Evolutionary conservation across 2,888 invertebrate species (phyloP).

Genomic region (Cataglyphis cursor): DNA sequence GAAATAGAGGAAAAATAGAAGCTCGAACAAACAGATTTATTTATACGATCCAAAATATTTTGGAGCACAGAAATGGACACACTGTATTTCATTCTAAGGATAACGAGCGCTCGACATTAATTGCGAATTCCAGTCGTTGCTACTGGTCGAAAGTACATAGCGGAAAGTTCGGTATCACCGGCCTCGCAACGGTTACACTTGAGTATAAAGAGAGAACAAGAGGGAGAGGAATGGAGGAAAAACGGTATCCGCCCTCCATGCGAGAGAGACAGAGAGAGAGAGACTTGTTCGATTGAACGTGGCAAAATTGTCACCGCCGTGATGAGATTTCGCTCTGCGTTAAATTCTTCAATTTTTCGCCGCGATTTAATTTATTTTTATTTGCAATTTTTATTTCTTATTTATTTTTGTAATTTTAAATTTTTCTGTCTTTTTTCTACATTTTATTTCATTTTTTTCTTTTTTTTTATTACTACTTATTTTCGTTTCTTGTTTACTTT

Average conservation of each 20-base stretch:
- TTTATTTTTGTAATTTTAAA: not conserved
- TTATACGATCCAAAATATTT: not conserved
- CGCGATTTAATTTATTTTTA: not conserved
- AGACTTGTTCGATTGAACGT: constrained; percentile 64
- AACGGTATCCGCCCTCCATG: constrained; percentile 55
- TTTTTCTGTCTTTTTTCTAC: not conserved
- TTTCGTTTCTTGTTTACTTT: not conserved
- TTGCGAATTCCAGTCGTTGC: constrained; percentile 25
- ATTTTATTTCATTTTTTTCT: not conserved
- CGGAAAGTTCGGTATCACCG: constrained; percentile 8
- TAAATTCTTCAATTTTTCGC: constrained; percentile 5
- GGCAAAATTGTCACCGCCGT: constrained; percentile 40
- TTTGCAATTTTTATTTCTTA: not conserved
- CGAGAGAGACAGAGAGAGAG: not conserved
- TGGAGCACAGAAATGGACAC: not conserved
- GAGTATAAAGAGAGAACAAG: not conserved
- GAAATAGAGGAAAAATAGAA: not conserved
- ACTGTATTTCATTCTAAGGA: not conserved
- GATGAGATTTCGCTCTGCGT: constrained; percentile 12
- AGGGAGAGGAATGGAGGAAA: constrained; percentile 12
- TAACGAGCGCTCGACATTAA: not conserved
- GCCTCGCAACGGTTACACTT: constrained; percentile 6
- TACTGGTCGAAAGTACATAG: constrained; percentile 11
- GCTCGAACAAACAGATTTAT: not conserved
- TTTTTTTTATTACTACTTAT: not conserved